phyloP scores from a whole-genome alignment of 2,888 invertebrate genomes.

The Mycogona germanica region DNA sequence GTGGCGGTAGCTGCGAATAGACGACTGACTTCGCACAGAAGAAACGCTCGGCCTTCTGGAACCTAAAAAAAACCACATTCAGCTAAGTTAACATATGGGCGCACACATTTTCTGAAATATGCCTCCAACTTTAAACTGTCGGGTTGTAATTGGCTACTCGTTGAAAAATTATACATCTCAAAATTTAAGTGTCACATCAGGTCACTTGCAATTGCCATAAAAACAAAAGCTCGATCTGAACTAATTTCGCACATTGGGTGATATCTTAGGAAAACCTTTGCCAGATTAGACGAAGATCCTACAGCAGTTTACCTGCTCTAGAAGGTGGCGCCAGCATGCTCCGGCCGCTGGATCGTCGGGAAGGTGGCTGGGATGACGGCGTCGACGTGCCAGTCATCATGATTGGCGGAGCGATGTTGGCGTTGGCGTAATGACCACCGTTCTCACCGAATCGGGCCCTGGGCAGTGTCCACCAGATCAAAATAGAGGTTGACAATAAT shows the following conservation, averaged over 20 bases:
- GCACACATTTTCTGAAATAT: too few species aligned
- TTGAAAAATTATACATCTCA: too few species aligned
- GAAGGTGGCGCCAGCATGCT: conserved; percentile 19
- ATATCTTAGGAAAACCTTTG: too few species aligned
- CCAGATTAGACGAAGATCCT: too few species aligned
- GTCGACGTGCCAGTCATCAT: conserved; percentile 20
- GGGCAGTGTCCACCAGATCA: too few species aligned
- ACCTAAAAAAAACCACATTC: conserved; percentile 1
- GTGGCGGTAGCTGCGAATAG: conserved; percentile 11
- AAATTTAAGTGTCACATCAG: too few species aligned
- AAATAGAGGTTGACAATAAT: neutral
- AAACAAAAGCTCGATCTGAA: too few species aligned
- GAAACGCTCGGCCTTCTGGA: conserved; percentile 12
- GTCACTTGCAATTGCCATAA: too few species aligned
- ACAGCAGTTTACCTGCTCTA: conserved; percentile 15
- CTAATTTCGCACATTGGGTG: too few species aligned
- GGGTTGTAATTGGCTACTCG: too few species aligned
- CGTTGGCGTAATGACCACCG: conserved; percentile 19
- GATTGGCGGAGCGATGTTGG: conserved; percentile 17
- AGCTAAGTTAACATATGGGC: too few species aligned
- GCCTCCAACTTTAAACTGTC: too few species aligned
- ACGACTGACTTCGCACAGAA: conserved; percentile 13
- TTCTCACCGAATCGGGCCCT: conserved; percentile 19
- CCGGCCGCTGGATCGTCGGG: conserved; percentile 19
- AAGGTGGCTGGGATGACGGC: conserved; percentile 15